Evolutionary conservation across 2,888 invertebrate species (phyloP), one percentile per base, ranked within the genome.

Genomic region (Dermolepida albohirtum): DNA sequence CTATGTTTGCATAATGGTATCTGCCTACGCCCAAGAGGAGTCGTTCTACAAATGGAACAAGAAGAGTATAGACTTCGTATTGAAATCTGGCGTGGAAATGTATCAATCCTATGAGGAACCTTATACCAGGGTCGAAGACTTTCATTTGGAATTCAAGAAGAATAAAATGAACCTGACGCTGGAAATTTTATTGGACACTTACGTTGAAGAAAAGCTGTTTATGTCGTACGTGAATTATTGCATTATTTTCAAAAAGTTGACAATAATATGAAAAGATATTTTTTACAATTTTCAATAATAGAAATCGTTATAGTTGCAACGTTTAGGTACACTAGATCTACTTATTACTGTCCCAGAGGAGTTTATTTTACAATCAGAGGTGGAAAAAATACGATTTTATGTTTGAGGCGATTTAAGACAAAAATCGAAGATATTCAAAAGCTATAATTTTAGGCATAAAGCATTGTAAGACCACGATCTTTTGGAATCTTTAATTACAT

Each of bases 21-120:
- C 85, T 0, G 87, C 88, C 0, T 85, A 89, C 4, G 86, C 89
- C 0, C 86, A 87, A 70, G 90, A 89, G 73, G 87, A 87, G 70
- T 74, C 84, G 0, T 83, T 88, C 1, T 81, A 85, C 39, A 86
- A 89, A 0, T 90, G 90, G 89, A 86, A 86, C 1, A 70, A 78
- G 0, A 85, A 86, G 0, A 84, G 89, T 0, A 85, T 91, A 0
- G 87, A 88, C 73, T 89, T 88, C 73, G 83, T 88, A 0, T 77
- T 89, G 11, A 84, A 86, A 8, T 85, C 85, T 69, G 84, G 85
- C 67, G 81, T 81, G 62, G 77, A 82, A 12, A 82, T 86, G n/a
- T 78, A 77, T 67, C 71, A 74, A n/a, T 74, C 85, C 0, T 87
- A 86, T 75, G 85, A 67, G 39, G 70, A 68, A 29, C 67, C 68